Percentiles rank a stretch among this genome's conserved stretches.
These are phyloP conservation scores for Callyntrura sp. DNA, from an alignment of 2,888 invertebrate species.

Conservation along the genomic window DNA sequence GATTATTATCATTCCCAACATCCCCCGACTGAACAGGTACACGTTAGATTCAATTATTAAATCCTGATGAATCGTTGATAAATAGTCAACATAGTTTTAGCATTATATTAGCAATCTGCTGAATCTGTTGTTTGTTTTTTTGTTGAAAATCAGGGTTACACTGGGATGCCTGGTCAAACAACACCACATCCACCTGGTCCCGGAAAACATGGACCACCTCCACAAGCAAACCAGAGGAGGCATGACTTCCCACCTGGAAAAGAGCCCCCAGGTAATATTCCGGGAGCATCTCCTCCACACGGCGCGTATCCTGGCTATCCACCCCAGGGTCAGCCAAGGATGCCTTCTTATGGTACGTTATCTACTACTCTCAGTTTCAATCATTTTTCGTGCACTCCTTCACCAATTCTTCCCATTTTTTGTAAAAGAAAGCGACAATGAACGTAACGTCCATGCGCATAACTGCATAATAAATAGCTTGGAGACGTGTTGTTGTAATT, in stretches of 20 bases:
- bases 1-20: conserved; percentile 86
- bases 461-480: conserved; percentile 14
- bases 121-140: not conserved
- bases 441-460: not conserved
- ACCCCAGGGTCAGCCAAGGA: conserved; percentile 81
- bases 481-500: conserved; percentile 1
- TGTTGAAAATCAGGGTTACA: conserved; percentile 77
- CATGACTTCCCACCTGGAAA: conserved; percentile 81
- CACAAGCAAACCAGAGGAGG: conserved; percentile 81
- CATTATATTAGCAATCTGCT: not conserved
- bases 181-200: conserved; percentile 68
- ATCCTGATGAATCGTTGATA: not conserved
- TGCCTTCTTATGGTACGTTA: conserved; percentile 83
- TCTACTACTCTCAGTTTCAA: not conserved
- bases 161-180: conserved; percentile 71
- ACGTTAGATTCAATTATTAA: too few relatives aligned
- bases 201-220: conserved; percentile 82
- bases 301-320: conserved; percentile 79
- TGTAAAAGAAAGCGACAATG: not conserved
- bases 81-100: conserved; percentile 5
- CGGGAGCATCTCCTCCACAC: conserved; percentile 71
- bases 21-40: conserved; percentile 83
- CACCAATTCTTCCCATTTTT: not conserved
- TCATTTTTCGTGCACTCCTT: not conserved
- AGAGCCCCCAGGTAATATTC: conserved; percentile 71